Evolutionary conservation across 1,140 invertebrate genomes (phyloP).

Genomic region (Coptotermes formosanus): DNA sequence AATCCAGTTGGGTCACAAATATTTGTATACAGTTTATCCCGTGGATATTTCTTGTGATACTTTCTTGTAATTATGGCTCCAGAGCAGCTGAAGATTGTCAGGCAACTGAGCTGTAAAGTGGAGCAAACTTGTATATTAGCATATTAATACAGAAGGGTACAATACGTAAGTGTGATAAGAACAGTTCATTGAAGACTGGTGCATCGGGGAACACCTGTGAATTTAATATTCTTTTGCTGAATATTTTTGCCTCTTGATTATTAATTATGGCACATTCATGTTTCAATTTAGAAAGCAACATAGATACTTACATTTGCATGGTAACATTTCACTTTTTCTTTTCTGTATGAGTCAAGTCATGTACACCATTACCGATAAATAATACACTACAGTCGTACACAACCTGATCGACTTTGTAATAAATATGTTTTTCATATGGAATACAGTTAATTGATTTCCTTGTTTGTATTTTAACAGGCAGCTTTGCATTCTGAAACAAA

Average conservation of each 20-base stretch:
- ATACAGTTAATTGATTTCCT: not conserved
- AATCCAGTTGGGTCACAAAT: constrained; percentile 18
- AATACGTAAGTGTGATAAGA: constrained; percentile 14
- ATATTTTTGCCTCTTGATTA: not conserved
- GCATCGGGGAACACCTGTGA: constrained; percentile 3
- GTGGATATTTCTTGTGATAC: constrained; percentile 33
- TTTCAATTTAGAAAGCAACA: not conserved
- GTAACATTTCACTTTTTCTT: constrained; percentile 4
- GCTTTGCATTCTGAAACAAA: too few species aligned
- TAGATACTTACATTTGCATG: constrained; percentile 17
- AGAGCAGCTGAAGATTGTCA: not conserved
- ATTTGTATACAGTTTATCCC: constrained; percentile 25
- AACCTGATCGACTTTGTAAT: not conserved
- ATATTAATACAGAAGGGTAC: constrained; percentile 8
- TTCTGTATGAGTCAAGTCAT: constrained; percentile 10
- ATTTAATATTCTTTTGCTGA: not conserved
- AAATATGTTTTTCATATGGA: constrained; percentile 8
- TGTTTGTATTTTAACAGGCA: not conserved
- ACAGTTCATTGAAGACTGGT: constrained; percentile 5
- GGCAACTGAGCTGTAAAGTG: not conserved
- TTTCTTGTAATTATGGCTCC: constrained; percentile 21
- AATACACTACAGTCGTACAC: constrained; percentile 15
- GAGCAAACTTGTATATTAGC: constrained; percentile 1
- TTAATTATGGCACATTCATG: not conserved
- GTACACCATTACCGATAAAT: constrained; percentile 12